Evolutionary conservation across 2,888 invertebrate species (phyloP), one percentile per base, ranked within the genome.

Genomic region (Melinaea menophilus): DNA sequence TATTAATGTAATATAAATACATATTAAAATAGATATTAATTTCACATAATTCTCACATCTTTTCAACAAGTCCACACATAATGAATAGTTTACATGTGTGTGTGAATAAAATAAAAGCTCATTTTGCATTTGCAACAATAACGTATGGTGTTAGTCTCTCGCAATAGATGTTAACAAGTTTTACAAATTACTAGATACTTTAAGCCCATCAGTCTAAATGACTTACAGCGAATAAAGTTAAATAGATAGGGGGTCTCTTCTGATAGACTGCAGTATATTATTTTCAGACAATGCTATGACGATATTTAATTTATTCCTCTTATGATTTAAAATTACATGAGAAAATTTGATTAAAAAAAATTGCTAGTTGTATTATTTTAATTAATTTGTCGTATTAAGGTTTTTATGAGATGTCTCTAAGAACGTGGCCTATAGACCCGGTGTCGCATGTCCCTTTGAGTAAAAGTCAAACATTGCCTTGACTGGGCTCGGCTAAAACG

Each of bases 111-210:
- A 65, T 63, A 67, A 67, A 65, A 65, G 51, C 63, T 55, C 51
- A 59, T 56, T 61, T 55, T 62, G 31, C 35, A 66, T 51, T 64
- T 63, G 63, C 64, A 62, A 77, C 72, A 76, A 74, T 74, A 79
- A 79, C 75, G 75, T 75, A 82, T 78, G 34, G 66, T 73, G 78
- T 73, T 75, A 71, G 65, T 65, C 62, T 58, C 72, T 74, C 72
- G 73, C 77, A 73, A 78, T 67, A 69, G 71, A 66, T 74, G 73
- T 75, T 76, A 75, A 73, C 75, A 77, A 72, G 74, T 78, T 76
- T 73, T 77, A 77, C 75, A 78, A 79, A 80, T 79, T 72, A 73
- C 73, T 68, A 71, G 71, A 72, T 71, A 70, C 71, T 68, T 67
- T 73, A 71, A 71, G 74, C 71, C 66, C 71, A 69, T 75, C 68